Conservation (phyloP, 2,113 vertebrate genomes). For the Fulica atra region DNA sequence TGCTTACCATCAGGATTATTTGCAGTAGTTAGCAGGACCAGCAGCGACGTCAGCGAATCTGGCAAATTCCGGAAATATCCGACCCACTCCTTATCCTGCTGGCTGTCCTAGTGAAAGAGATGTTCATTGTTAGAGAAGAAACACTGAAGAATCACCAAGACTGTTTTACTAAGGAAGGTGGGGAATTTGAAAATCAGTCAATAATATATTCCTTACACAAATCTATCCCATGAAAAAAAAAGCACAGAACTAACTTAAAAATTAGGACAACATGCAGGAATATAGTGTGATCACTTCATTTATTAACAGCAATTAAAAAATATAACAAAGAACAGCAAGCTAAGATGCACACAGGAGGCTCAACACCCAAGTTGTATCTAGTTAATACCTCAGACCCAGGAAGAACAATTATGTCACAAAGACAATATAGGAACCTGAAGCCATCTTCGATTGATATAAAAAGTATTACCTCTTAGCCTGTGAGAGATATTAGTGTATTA, state of each 20-base stretch:
- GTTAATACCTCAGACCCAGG: background rate
- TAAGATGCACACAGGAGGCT: background rate
- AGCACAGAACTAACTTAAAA: background rate
- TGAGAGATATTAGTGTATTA: background rate
- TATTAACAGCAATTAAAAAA: background rate
- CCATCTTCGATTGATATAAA: background rate
- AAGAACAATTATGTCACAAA: background rate
- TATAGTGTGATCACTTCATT: background rate
- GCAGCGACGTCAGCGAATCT: constrained; percentile 83
- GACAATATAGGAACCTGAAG: background rate
- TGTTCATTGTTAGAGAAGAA: background rate
- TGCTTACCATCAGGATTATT: constrained; percentile 94
- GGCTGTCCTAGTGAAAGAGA: constrained; percentile 71
- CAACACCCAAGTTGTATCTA: background rate
- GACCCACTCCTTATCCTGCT: constrained; percentile 85
- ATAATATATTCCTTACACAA: background rate
- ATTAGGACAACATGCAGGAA: background rate
- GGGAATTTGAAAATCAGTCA: background rate
- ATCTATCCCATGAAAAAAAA: background rate
- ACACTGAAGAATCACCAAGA: background rate
- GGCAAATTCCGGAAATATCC: constrained; percentile 86
- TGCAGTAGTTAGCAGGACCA: constrained; percentile 93
- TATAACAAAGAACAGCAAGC: background rate
- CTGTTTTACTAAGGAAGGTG: background rate
- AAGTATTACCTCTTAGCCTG: background rate